Evolutionary conservation across 1,140 invertebrate genomes (phyloP).

Genomic region (Tetramorium alpestre): DNA sequence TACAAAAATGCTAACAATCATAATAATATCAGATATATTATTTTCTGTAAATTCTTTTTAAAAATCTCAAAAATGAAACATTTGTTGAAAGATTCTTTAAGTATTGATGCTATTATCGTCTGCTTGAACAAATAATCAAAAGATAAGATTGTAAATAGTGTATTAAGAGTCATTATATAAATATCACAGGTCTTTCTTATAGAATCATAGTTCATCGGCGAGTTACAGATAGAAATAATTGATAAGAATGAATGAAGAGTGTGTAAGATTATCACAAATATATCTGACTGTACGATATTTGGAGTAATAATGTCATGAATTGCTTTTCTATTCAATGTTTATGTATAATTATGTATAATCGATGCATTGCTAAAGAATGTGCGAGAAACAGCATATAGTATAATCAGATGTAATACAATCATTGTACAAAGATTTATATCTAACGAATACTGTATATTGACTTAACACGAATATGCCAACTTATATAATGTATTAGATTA

Average conservation of each 20-base stretch:
- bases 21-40: background rate
- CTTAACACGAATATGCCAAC: background rate
- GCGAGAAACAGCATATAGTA: background rate
- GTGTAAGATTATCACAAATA: conserved; percentile 4
- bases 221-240: conserved; percentile 16
- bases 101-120: background rate
- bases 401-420: conserved; percentile 28
- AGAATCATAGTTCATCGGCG: background rate
- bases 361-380: background rate
- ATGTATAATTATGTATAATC: conserved; percentile 1
- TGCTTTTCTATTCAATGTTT: background rate
- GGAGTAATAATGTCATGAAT: background rate
- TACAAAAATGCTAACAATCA: background rate
- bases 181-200: conserved; percentile 18
- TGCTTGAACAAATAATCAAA: conserved; percentile 34
- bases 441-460: conserved; percentile 19
- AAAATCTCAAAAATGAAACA: background rate
- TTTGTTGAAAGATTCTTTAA: background rate
- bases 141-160: conserved; percentile 37
- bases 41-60: background rate
- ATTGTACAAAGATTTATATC: conserved; percentile 44
- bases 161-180: conserved; percentile 28
- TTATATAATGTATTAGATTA: background rate
- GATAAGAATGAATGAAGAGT: background rate
- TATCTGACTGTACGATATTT: background rate